These are phyloP conservation scores for Pholis gunnellus DNA, from an alignment of 2,113 vertebrate species.

Conservation along the genomic window DNA sequence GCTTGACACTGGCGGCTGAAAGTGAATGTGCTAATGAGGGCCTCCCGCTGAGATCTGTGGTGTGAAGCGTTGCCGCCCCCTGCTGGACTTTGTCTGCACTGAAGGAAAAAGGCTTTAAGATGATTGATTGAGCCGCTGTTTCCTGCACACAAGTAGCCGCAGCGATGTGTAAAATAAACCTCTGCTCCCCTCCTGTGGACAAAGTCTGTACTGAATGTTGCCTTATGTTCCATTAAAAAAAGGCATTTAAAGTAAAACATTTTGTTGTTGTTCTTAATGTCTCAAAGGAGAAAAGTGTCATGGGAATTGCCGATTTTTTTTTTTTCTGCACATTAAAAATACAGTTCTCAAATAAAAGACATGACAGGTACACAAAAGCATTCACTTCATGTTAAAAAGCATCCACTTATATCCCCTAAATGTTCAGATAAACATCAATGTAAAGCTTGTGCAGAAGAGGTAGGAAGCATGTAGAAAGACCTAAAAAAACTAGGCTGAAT, in stretches of 20 bases:
- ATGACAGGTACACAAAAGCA: not conserved
- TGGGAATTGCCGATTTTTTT: not conserved
- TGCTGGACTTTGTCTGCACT: slow-evolving; percentile 29
- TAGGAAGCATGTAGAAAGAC: not conserved
- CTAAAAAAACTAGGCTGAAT: not conserved
- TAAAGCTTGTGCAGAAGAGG: not conserved
- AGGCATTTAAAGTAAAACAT: slow-evolving; percentile 10
- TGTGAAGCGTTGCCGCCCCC: slow-evolving; percentile 44
- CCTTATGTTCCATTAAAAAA: not conserved
- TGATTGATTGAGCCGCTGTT: not conserved
- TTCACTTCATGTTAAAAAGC: not conserved
- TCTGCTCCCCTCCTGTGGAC: slow-evolving; percentile 8
- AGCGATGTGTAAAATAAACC: not conserved
- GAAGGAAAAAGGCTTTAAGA: not conserved
- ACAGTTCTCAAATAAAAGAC: not conserved
- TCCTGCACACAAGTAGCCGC: not conserved
- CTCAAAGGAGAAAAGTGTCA: not conserved
- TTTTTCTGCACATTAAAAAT: not conserved
- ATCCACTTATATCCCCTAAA: not conserved
- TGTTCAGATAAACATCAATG: too few relatives aligned
- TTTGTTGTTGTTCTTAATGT: not conserved
- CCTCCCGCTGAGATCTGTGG: not conserved
- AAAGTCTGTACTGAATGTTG: not conserved
- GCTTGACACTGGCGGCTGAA: slow-evolving; percentile 16
- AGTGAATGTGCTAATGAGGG: not conserved